These are phyloP conservation scores for Apantesis nais DNA, from an alignment of 2,888 invertebrate species.

Conservation along the genomic window DNA sequence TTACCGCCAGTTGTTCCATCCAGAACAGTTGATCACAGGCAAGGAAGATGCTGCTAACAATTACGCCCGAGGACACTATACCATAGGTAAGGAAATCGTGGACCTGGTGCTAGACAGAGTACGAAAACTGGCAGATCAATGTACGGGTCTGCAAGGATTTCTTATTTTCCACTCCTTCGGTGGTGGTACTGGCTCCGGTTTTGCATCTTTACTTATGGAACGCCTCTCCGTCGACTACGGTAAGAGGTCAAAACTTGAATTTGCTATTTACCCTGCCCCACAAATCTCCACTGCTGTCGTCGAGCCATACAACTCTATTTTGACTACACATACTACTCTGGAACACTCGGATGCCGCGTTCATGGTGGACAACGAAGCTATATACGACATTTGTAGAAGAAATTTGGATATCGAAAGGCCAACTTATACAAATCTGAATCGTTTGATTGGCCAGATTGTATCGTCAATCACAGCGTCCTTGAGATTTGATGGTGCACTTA, in stretches of 20 bases:
- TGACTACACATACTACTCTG: conserved; percentile 97
- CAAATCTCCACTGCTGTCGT: conserved; percentile 95
- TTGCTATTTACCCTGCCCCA: conserved; percentile 98
- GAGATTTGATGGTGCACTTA: conserved; percentile 95
- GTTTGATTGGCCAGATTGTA: conserved; percentile 97
- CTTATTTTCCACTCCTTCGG: conserved; percentile 98
- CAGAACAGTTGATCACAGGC: conserved; percentile 97
- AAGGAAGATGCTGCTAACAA: conserved; percentile 99
- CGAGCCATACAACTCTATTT: conserved; percentile 98
- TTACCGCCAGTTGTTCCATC: conserved; percentile 98
- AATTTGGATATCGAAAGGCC: conserved; percentile 98
- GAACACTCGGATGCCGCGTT: conserved; percentile 98
- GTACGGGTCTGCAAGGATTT: conserved; percentile 96
- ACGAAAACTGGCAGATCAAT: conserved; percentile 94
- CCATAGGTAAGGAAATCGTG: conserved; percentile 97
- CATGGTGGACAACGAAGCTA: conserved; percentile 96
- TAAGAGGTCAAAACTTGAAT: conserved; percentile 97
- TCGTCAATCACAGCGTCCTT: conserved; percentile 96
- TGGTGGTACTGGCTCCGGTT: no score
- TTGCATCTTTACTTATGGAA: conserved; percentile 97
- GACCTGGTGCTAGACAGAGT: conserved; percentile 95
- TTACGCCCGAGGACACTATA: conserved; percentile 98
- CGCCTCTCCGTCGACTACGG: conserved; percentile 97
- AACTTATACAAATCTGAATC: conserved; percentile 97
- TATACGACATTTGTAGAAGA: conserved; percentile 95